These are phyloP conservation scores for Aphidius colemani DNA, from an alignment of 2,888 invertebrate species.

Conservation along the genomic window DNA sequence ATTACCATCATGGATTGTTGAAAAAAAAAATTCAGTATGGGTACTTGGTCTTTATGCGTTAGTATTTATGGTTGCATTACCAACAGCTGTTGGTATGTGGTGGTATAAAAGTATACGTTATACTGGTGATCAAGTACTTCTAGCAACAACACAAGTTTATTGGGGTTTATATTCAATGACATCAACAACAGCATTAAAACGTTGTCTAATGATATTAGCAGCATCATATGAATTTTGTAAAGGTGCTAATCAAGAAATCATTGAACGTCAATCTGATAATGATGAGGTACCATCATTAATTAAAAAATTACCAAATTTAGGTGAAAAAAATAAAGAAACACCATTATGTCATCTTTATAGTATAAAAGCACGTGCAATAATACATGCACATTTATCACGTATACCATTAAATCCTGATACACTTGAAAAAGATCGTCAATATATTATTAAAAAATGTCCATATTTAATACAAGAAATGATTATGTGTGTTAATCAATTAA, in stretches of 20 bases:
- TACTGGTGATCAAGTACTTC: slow-evolving; percentile 88
- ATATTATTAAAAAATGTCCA: slow-evolving; percentile 87
- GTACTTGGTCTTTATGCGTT: slow-evolving; percentile 92
- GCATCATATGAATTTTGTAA: slow-evolving; percentile 97
- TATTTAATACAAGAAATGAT: slow-evolving; percentile 98
- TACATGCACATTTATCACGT: slow-evolving; percentile 95
- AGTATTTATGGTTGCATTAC: slow-evolving; percentile 97
- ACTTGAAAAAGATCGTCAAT: slow-evolving; percentile 82
- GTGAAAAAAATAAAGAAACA: slow-evolving; percentile 94
- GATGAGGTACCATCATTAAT: slow-evolving; percentile 92
- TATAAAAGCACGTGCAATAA: slow-evolving; percentile 86
- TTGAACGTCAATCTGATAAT: slow-evolving; percentile 90
- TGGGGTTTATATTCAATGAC: slow-evolving; percentile 96
- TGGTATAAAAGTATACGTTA: slow-evolving; percentile 98
- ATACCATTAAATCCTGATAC: slow-evolving; percentile 77
- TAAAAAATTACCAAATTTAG: slow-evolving; percentile 86
- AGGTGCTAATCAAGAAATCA: slow-evolving; percentile 91
- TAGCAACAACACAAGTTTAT: slow-evolving; percentile 97
- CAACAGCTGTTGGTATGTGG: slow-evolving; percentile 93
- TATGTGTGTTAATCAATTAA: slow-evolving; percentile 91
- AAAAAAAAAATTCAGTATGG: slow-evolving; percentile 98
- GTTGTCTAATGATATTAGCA: slow-evolving; percentile 94
- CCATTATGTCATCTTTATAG: slow-evolving; percentile 93
- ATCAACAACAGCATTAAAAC: slow-evolving; percentile 91
- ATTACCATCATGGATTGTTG: slow-evolving; percentile 98